These are phyloP conservation scores for Sebastes elongatus DNA, from an alignment of 2,797 vertebrate genomes.

Conservation along the genomic window DNA sequence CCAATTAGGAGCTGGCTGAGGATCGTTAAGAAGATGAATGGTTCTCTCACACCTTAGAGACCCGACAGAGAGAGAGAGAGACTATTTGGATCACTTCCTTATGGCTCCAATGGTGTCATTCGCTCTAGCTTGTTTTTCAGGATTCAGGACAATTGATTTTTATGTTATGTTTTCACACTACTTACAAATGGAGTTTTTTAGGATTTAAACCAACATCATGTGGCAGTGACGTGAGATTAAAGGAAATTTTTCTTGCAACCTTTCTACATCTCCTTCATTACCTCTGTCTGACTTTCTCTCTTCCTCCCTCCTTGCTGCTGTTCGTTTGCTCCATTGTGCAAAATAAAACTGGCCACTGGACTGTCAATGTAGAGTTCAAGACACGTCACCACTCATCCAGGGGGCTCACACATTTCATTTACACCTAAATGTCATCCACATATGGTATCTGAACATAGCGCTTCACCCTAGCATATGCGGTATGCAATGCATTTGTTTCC, in stretches of 20 bases:
- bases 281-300: not conserved
- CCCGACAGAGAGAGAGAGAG: slow-evolving; percentile 24
- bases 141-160: not conserved
- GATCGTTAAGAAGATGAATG: slow-evolving; percentile 77
- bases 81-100: not conserved
- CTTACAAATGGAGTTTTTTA: not conserved
- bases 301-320: not conserved
- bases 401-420: not conserved
- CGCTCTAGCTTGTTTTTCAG: not conserved
- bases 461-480: not conserved
- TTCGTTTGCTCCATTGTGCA: not conserved
- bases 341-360: slow-evolving; percentile 5
- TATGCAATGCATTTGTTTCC: not conserved
- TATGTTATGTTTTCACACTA: not conserved
- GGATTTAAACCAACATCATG: not conserved
- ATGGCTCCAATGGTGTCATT: not conserved
- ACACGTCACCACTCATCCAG: not conserved
- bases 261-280: not conserved
- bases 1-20: slow-evolving; percentile 71
- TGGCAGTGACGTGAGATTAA: not conserved
- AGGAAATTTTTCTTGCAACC: not conserved
- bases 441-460: not conserved
- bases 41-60: slow-evolving; percentile 56
- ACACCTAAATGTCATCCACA: slow-evolving; percentile 26
- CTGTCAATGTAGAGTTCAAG: not conserved